Evolutionary conservation across 2,113 vertebrate genomes (phyloP).

Genomic region (Sebastes schlegelii): DNA sequence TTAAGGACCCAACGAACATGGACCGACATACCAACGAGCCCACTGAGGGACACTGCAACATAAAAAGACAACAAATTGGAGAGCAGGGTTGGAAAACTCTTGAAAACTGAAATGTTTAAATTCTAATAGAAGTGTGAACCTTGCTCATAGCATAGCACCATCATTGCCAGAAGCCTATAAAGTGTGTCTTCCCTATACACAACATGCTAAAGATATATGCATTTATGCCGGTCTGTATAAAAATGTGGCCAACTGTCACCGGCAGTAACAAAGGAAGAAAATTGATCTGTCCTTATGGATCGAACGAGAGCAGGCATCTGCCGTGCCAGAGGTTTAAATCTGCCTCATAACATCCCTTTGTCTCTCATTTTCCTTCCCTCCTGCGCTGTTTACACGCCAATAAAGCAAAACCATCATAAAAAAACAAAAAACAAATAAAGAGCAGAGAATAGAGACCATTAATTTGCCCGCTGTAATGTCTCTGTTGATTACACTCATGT

Average conservation of each 20-base stretch:
- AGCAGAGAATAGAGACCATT: constrained; percentile 17
- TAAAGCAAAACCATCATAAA: constrained; percentile 22
- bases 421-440: neutral
- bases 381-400: neutral
- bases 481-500: constrained; percentile 55
- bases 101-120: too few relatives aligned
- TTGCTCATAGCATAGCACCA: neutral
- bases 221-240: neutral
- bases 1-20: neutral
- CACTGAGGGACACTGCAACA: neutral
- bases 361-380: neutral
- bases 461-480: constrained; percentile 47
- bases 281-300: neutral
- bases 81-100: too few relatives aligned
- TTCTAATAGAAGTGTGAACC: neutral
- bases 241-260: constrained; percentile 13
- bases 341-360: neutral
- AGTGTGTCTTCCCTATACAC: neutral
- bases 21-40: neutral
- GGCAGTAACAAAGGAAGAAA: neutral
- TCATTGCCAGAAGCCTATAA: neutral
- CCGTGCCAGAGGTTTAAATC: constrained; percentile 9
- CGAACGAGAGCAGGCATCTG: neutral
- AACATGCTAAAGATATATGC: neutral
- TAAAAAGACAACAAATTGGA: neutral